Conservation (phyloP, 1,140 invertebrate species). For the Delia radicum region DNA sequence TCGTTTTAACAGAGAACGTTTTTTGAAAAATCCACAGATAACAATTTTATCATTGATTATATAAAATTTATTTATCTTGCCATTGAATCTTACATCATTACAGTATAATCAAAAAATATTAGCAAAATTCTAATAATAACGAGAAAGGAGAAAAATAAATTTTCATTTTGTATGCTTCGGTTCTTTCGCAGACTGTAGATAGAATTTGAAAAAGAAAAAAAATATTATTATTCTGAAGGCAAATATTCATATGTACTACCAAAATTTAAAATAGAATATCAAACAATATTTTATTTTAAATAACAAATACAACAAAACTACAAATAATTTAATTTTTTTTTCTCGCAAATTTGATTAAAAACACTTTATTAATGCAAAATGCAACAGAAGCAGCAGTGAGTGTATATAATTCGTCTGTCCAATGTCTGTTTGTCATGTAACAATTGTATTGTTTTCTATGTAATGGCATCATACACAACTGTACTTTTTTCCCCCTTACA, state of each 20-base stretch:
- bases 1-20: too few relatives aligned
- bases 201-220: background rate
- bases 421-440: background rate
- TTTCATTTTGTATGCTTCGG: too few relatives aligned
- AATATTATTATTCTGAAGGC: background rate
- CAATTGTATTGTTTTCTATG: background rate
- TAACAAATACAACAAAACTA: background rate
- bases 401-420: background rate
- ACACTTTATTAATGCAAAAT: background rate
- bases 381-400: background rate
- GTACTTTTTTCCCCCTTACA: too few relatives aligned
- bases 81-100: too few relatives aligned
- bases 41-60: too few relatives aligned
- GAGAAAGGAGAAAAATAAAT: too few relatives aligned
- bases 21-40: too few relatives aligned
- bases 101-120: too few relatives aligned
- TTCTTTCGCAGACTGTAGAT: too few relatives aligned
- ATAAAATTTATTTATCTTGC: too few relatives aligned
- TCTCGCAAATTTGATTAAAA: background rate
- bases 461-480: background rate
- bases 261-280: background rate
- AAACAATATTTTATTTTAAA: background rate
- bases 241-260: background rate
- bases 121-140: too few relatives aligned
- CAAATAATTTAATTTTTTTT: too few relatives aligned